Conservation (phyloP, 2,888 invertebrate species). For the Cheilosia variabilis region DNA sequence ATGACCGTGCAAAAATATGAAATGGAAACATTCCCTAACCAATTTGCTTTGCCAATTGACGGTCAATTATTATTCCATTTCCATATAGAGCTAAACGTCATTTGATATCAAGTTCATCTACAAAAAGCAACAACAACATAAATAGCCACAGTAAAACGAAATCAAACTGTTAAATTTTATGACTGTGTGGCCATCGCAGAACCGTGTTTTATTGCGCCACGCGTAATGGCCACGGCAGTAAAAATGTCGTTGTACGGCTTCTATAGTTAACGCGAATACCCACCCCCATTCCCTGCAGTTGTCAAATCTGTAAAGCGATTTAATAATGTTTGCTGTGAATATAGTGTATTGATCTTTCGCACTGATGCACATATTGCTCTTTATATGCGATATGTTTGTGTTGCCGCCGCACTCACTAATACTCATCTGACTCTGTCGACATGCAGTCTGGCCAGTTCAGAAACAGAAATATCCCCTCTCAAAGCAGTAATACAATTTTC, state of each 20-base stretch:
- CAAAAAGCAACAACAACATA: conserved; percentile 10
- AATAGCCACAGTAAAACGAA: conserved; percentile 22
- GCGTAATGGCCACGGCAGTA: not conserved
- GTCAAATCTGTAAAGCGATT: too few relatives aligned
- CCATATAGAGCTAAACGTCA: conserved; percentile 15
- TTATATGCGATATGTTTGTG: not conserved
- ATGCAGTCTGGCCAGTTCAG: conserved; percentile 1
- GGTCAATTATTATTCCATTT: conserved; percentile 40
- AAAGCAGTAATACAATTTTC: not conserved
- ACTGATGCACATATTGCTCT: too few relatives aligned
- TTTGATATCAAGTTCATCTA: conserved; percentile 11
- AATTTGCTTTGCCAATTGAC: conserved; percentile 32
- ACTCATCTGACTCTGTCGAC: not conserved
- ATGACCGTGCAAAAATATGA: conserved; percentile 8
- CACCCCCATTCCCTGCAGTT: not conserved
- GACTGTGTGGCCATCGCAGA: conserved; percentile 6
- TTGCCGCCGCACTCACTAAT: not conserved
- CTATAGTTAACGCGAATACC: not conserved
- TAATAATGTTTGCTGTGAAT: too few relatives aligned
- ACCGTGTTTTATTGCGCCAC: conserved; percentile 42
- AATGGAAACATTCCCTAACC: conserved; percentile 11
- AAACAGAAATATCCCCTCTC: not conserved
- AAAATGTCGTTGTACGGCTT: not conserved
- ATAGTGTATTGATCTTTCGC: too few relatives aligned
- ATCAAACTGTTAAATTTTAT: conserved; percentile 35